Percentiles rank a stretch among this genome's conserved stretches.
These are phyloP conservation scores for Aphidoletes aphidimyza DNA, from an alignment of 2,888 invertebrate species.

Conservation along the genomic window DNA sequence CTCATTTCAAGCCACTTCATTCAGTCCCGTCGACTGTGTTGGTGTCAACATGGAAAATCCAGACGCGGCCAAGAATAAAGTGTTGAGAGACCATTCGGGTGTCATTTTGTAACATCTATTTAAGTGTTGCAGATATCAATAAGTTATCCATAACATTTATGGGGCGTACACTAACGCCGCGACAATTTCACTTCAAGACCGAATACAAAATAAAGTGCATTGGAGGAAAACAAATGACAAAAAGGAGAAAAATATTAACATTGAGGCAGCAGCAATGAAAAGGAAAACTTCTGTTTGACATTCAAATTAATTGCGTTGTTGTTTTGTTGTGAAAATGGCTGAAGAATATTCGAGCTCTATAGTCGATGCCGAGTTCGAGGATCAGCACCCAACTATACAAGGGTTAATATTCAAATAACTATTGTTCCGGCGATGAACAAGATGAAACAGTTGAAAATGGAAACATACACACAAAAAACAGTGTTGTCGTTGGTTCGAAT, in stretches of 20 bases:
- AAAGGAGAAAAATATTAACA: neutral
- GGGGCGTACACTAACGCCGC: conserved; percentile 15
- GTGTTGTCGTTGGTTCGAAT: too few species aligned
- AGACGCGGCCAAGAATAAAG: neutral
- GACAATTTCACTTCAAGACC: neutral
- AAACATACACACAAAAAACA: neutral
- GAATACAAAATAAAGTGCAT: neutral
- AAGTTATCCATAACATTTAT: conserved; percentile 53
- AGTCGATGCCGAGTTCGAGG: neutral
- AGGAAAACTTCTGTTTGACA: conserved; percentile 54
- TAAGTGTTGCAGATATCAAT: conserved; percentile 54
- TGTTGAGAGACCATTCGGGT: conserved; percentile 1
- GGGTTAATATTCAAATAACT: conserved; percentile 44
- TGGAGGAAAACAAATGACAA: neutral
- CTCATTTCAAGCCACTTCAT: too few species aligned
- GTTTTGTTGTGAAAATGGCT: conserved; percentile 22
- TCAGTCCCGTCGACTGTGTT: conserved; percentile 3
- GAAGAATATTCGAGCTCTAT: too few species aligned
- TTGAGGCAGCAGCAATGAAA: neutral
- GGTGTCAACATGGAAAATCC: neutral
- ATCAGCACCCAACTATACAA: neutral
- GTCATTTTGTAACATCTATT: conserved; percentile 50
- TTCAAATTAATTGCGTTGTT: conserved; percentile 52
- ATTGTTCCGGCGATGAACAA: neutral
- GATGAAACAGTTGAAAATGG: neutral